These are phyloP conservation scores for Drosophila kohkoa DNA, from an alignment of 1,140 invertebrate genomes.

Conservation along the genomic window DNA sequence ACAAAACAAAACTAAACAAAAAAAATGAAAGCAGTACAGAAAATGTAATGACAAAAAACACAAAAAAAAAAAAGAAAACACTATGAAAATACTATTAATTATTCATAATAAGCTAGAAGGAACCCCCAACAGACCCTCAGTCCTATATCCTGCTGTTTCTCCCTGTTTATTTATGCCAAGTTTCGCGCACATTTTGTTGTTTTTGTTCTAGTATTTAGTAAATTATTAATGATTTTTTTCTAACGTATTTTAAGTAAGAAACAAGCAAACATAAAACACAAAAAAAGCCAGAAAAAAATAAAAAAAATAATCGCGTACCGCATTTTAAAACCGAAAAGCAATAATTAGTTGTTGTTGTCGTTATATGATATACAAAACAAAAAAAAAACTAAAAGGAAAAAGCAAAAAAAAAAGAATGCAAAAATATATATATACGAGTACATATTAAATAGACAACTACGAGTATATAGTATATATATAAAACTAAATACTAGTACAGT, in stretches of 20 bases:
- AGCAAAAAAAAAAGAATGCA: constrained; percentile 18
- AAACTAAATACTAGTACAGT: constrained; percentile 55
- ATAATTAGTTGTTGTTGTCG: constrained; percentile 83
- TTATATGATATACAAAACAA: constrained; percentile 70
- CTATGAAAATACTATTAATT: constrained; percentile 62
- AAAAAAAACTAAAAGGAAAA: constrained; percentile 42
- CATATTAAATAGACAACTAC: constrained; percentile 63
- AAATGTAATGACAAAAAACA: constrained; percentile 23
- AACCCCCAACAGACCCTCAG: neutral
- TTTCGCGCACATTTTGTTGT: constrained; percentile 70
- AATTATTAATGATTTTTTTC: constrained; percentile 77
- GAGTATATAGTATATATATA: constrained; percentile 37
- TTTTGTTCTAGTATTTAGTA: constrained; percentile 81
- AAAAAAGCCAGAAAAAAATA: constrained; percentile 33
- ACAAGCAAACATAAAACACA: constrained; percentile 23
- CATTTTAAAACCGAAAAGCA: constrained; percentile 81
- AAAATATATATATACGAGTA: constrained; percentile 37
- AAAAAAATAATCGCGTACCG: constrained; percentile 54
- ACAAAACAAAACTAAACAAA: constrained; percentile 28
- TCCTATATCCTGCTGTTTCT: constrained; percentile 45
- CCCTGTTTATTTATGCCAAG: constrained; percentile 62
- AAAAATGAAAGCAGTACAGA: constrained; percentile 42
- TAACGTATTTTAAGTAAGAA: constrained; percentile 61
- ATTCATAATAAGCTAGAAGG: constrained; percentile 75
- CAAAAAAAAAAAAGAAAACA: constrained; percentile 26